phyloP scores from a whole-genome alignment of 2,113 vertebrate genomes.

The Eretmochelys imbricata region DNA sequence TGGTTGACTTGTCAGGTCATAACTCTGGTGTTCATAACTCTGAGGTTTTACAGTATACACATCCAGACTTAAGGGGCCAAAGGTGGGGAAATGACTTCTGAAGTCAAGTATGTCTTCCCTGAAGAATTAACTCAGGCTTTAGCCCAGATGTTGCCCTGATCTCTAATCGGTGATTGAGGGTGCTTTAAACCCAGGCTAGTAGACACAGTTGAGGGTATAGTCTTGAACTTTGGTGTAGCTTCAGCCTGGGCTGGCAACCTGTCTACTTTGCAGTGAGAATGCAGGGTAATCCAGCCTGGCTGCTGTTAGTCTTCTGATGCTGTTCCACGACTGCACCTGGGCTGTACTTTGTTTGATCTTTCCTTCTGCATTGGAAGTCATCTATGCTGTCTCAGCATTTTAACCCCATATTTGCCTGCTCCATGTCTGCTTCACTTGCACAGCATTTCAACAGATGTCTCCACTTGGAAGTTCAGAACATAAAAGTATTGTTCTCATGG shows the following conservation, averaged over 20 bases:
- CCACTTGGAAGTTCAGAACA: not conserved
- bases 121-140: too few relatives aligned
- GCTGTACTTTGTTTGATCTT: not conserved
- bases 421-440: not conserved
- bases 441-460: not conserved
- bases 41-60: too few relatives aligned
- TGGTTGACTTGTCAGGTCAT: too few relatives aligned
- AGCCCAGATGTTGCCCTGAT: too few relatives aligned
- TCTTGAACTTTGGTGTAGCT: not conserved
- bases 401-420: too few relatives aligned
- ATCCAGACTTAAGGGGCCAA: too few relatives aligned
- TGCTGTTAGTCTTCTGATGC: not conserved
- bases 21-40: too few relatives aligned
- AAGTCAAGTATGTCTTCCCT: too few relatives aligned
- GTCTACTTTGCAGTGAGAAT: not conserved
- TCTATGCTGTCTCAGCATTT: not conserved
- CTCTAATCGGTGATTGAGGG: not conserved
- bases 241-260: not conserved
- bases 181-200: not conserved
- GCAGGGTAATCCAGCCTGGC: not conserved
- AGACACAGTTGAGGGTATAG: not conserved
- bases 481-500: not conserved
- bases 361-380: not conserved
- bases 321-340: not conserved
- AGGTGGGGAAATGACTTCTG: too few relatives aligned